phyloP scores from a whole-genome alignment of 2,797 vertebrate species.

The Furcifer pardalis region DNA sequence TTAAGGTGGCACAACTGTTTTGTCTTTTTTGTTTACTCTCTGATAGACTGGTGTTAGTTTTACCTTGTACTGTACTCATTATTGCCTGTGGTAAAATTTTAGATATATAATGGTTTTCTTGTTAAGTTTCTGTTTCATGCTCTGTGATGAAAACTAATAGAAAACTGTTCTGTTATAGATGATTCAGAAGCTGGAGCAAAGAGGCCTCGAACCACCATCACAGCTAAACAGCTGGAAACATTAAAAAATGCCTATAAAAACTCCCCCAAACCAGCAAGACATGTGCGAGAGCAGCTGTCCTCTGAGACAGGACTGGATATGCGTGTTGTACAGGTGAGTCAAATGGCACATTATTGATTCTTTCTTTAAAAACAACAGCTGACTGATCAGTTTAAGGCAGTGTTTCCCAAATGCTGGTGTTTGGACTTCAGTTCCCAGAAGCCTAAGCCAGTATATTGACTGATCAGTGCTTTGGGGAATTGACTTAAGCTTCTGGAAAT shows the following conservation, averaged over 20 bases:
- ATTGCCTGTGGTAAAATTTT: too few relatives aligned
- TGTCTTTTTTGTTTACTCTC: too few relatives aligned
- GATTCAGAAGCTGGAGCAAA: constrained; percentile 96
- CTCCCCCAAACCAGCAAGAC: constrained; percentile 94
- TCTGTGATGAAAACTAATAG: not conserved
- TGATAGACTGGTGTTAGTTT: too few relatives aligned
- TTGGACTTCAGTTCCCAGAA: too few relatives aligned
- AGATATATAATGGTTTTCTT: not conserved
- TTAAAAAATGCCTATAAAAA: constrained; percentile 98
- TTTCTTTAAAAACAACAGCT: not conserved
- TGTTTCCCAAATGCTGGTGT: too few relatives aligned
- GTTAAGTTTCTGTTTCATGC: not conserved
- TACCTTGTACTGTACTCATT: too few relatives aligned
- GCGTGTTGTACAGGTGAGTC: constrained; percentile 94
- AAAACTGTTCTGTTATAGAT: constrained; percentile 75
- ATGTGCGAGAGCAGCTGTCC: constrained; percentile 95
- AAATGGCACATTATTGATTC: rapidly evolving
- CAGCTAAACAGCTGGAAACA: constrained; percentile 96
- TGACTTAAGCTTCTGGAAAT: too few relatives aligned
- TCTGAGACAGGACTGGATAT: constrained; percentile 97
- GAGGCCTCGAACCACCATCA: constrained; percentile 96
- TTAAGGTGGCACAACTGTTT: too few relatives aligned
- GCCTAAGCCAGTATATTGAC: too few relatives aligned
- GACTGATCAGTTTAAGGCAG: not conserved
- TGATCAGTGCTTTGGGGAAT: too few relatives aligned